Conservation (phyloP, 1,140 invertebrate species). For the Gonioctena quinquepunctata region DNA sequence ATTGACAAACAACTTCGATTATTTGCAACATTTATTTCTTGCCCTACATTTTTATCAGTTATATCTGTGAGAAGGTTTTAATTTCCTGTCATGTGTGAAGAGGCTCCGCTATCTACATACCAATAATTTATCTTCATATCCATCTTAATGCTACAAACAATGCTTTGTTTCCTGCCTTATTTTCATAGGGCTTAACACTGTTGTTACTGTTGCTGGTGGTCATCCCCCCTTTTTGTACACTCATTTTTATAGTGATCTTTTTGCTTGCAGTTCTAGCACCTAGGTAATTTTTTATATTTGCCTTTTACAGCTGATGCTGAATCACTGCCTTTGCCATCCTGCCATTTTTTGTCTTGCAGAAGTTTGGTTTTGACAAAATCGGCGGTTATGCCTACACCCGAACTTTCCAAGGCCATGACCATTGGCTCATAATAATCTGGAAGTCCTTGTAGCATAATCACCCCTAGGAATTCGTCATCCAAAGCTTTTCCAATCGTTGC, state of each 20-base stretch:
- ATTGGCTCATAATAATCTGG: no score
- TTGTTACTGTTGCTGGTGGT: no score
- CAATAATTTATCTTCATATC: constrained; percentile 14
- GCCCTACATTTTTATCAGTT: constrained; percentile 4
- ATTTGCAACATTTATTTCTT: constrained; percentile 23
- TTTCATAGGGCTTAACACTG: background rate
- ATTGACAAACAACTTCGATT: background rate
- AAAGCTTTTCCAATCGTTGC: no score
- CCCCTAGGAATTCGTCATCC: no score
- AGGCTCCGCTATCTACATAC: constrained; percentile 35
- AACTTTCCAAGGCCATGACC: no score
- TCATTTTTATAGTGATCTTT: constrained; percentile 33
- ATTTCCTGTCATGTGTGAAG: constrained; percentile 30
- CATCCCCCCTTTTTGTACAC: constrained; percentile 13
- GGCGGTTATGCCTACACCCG: no score
- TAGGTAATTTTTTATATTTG: no score
- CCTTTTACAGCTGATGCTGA: no score
- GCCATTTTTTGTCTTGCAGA: no score
- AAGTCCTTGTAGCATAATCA: no score
- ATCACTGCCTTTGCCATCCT: no score
- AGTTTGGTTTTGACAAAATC: no score
- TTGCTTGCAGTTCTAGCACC: constrained; percentile 28
- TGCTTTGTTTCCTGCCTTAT: constrained; percentile 5
- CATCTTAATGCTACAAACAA: background rate
- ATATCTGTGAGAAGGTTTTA: constrained; percentile 5